Base-by-base conservation (phyloP, 2,797 vertebrate species). In the Myotis findleyi region DNA sequence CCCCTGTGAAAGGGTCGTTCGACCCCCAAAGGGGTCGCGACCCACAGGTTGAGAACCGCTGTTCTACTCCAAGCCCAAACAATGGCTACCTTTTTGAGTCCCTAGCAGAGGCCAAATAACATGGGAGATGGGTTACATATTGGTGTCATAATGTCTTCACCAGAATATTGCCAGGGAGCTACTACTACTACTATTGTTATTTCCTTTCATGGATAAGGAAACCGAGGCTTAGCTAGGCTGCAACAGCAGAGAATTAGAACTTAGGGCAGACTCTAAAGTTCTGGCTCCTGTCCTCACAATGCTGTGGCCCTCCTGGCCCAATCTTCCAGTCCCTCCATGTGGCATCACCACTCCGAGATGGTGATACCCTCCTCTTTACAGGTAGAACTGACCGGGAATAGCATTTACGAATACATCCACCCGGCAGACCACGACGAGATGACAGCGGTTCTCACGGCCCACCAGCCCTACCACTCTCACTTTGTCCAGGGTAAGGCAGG, bases 321-420 rank as follows among this genome's bases (percentile, higher is more conserved):
- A 30, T 30, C 62, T 90, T 47, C 62, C 30, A 64, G 68, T 13
- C 83, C 66, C 66, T 33, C 44, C 1, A 1, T 30, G 16, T 64
- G 81, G 21, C 72, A 18, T 51, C 44, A 55, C 53, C 82, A 33
- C 7, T 25, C 27, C 7, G 76, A 83, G 57, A 89, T 16, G 41
- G 59, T 36, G 75, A 92, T 76, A 47, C n/a, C 30, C 38, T 95
- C 68, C 59, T 97, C 69, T 98, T 97, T 97, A 98, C 99, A 99
- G 99, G 99, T 99, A 98, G 99, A 99, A 98, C 98, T 99, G 98
- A 99, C 99, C 23, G 99, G 99, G 96, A 99, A 99, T 92, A 99
- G 99, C 97, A 99, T 99, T 97, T 99, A 99, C 38, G 99, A 99
- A 80, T 99, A 99, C 98, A 99, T 99, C 97, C 99, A 99, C 87